Conservation (phyloP, 92 coral and sea anemone genomes). For the Blastomussa wellsi region DNA sequence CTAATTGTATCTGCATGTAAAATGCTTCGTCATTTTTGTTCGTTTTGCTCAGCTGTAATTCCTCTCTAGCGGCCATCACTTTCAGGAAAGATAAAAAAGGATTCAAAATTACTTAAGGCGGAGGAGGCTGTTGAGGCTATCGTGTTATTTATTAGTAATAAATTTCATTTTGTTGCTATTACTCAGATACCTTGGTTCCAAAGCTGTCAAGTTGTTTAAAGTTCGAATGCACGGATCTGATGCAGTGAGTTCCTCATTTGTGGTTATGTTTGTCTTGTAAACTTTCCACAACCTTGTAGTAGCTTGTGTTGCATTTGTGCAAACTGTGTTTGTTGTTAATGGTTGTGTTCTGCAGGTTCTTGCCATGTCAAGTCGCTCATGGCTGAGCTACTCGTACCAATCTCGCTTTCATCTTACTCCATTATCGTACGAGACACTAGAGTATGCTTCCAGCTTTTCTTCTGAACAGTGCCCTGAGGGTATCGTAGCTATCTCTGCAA, state of each 20-base stretch:
- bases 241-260: conserved; percentile 89
- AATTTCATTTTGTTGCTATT: not conserved
- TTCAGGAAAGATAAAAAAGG: too few species aligned
- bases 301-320: not conserved
- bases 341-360: conserved; percentile 69
- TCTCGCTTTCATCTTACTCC: conserved; percentile 97
- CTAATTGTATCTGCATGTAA: too few species aligned
- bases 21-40: too few species aligned
- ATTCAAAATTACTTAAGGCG: too few species aligned
- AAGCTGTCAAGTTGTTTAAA: conserved; percentile 93
- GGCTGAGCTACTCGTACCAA: conserved; percentile 97
- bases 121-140: not conserved
- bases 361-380: conserved; percentile 99
- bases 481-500: conserved; percentile 96
- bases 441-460: conserved; percentile 97
- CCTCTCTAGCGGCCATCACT: too few species aligned
- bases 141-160: not conserved
- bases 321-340: not conserved
- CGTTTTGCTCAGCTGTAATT: too few species aligned
- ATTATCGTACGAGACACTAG: conserved; percentile 92
- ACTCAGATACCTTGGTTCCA: conserved; percentile 92
- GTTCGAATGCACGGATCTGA: conserved; percentile 98
- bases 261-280: not conserved
- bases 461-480: conserved; percentile 99
- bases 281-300: not conserved